Evolutionary conservation across 2,797 vertebrate species (phyloP).

Genomic region (Todus mexicanus): DNA sequence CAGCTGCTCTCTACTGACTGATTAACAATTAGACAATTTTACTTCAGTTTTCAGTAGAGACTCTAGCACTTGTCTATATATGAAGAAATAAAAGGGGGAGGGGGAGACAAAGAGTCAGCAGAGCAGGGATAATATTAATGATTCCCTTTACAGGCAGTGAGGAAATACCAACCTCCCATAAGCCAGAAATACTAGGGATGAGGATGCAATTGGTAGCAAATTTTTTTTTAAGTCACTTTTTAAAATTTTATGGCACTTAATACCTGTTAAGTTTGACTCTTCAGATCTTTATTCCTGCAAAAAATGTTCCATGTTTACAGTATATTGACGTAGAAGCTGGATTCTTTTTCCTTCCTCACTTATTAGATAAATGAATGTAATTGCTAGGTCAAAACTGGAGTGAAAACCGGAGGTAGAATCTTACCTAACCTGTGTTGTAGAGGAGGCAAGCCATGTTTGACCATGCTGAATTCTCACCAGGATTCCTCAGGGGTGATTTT

Average conservation of each 20-base stretch:
- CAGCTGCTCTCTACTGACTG: not conserved
- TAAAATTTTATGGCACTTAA: not conserved
- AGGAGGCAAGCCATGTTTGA: not conserved
- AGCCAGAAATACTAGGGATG: not conserved
- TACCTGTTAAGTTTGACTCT: not conserved
- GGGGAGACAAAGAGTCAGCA: not conserved
- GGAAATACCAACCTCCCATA: not conserved
- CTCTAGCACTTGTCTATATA: not conserved
- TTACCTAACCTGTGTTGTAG: not conserved
- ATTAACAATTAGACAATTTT: not conserved
- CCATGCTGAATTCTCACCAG: not conserved
- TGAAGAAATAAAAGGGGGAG: not conserved
- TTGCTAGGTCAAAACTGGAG: not conserved
- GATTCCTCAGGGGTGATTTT: too few relatives aligned
- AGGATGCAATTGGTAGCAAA: not conserved
- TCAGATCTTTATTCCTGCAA: not conserved
- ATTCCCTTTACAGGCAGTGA: not conserved
- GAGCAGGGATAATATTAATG: not conserved
- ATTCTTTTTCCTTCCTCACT: not conserved
- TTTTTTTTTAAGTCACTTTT: not conserved
- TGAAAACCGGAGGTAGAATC: not conserved
- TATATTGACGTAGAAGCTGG: not conserved
- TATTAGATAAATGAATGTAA: not conserved
- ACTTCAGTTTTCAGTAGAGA: not conserved
- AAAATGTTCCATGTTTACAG: not conserved